Percentiles rank a stretch among this genome's conserved stretches.
Conservation (phyloP, 1,140 invertebrate genomes). For the Helicoverpa zea region DNA sequence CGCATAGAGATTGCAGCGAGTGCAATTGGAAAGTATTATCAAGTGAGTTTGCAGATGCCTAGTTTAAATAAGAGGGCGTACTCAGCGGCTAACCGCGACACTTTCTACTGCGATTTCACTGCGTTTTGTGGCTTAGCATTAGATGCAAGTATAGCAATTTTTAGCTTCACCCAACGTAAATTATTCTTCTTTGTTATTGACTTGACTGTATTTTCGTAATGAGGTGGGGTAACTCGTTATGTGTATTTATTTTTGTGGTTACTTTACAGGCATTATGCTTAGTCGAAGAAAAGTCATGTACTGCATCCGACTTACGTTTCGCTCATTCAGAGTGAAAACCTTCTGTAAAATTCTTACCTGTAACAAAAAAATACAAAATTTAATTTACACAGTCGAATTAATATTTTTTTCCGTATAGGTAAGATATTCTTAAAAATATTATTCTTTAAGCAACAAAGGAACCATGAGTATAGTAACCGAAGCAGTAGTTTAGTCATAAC, state of each 20-base stretch:
- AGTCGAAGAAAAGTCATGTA: not conserved
- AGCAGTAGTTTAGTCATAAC: not conserved
- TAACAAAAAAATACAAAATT: constrained; percentile 13
- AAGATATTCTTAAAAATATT: not conserved
- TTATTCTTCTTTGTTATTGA: constrained; percentile 40
- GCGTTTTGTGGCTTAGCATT: constrained; percentile 50
- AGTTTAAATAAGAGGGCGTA: constrained; percentile 72
- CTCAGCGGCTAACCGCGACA: constrained; percentile 66
- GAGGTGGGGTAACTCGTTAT: constrained; percentile 17
- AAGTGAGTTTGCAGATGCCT: constrained; percentile 59
- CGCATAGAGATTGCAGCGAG: constrained; percentile 48
- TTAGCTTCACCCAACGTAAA: not conserved
- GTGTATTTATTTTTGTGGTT: constrained; percentile 12
- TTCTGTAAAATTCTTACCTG: constrained; percentile 19
- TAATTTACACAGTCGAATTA: not conserved
- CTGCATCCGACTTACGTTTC: not conserved
- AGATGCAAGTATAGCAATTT: constrained; percentile 42
- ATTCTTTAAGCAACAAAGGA: not conserved
- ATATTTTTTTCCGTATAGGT: not conserved
- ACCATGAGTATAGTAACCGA: not conserved
- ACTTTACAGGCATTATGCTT: not conserved
- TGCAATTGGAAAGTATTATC: constrained; percentile 61
- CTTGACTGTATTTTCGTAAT: constrained; percentile 5
- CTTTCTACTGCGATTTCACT: constrained; percentile 71
- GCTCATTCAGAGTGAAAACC: not conserved